A percentile compares a stretch with the other conserved stretches of the same genome.
These are phyloP conservation scores for Nibea coibor DNA, from an alignment of 2,113 vertebrate genomes.

Conservation along the genomic window DNA sequence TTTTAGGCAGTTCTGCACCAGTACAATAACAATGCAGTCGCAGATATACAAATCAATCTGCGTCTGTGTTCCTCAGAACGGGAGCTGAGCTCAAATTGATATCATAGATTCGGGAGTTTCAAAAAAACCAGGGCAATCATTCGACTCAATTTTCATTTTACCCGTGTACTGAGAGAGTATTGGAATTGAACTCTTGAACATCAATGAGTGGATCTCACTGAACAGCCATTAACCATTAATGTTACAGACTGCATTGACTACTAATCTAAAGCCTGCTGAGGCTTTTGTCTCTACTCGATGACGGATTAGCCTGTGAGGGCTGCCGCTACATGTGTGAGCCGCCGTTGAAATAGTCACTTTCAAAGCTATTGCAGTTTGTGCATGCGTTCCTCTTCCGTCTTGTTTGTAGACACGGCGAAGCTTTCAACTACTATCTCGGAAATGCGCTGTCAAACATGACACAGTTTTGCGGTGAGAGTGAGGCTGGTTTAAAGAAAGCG, in stretches of 20 bases:
- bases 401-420: constrained; percentile 6
- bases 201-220: constrained; percentile 31
- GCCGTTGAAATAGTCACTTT: constrained; percentile 47
- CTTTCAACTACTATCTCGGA: not conserved
- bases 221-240: constrained; percentile 46
- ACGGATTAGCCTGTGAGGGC: constrained; percentile 34
- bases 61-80: constrained; percentile 36
- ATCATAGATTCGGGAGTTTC: constrained; percentile 1
- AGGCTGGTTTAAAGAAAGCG: not conserved
- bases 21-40: not conserved
- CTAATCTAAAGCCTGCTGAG: constrained; percentile 34
- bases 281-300: constrained; percentile 28
- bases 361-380: constrained; percentile 39
- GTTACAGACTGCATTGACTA: constrained; percentile 33
- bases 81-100: constrained; percentile 15
- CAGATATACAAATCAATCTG: constrained; percentile 14
- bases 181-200: constrained; percentile 24
- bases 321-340: constrained; percentile 34
- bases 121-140: constrained; percentile 29
- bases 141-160: constrained; percentile 31
- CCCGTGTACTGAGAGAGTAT: not conserved
- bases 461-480: constrained; percentile 10
- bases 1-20: not conserved
- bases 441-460: not conserved
- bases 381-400: constrained; percentile 15